Percentiles rank a stretch among this genome's conserved stretches.
phyloP scores from a whole-genome alignment of 1,140 invertebrate species.

The Cryptotermes secundus region DNA sequence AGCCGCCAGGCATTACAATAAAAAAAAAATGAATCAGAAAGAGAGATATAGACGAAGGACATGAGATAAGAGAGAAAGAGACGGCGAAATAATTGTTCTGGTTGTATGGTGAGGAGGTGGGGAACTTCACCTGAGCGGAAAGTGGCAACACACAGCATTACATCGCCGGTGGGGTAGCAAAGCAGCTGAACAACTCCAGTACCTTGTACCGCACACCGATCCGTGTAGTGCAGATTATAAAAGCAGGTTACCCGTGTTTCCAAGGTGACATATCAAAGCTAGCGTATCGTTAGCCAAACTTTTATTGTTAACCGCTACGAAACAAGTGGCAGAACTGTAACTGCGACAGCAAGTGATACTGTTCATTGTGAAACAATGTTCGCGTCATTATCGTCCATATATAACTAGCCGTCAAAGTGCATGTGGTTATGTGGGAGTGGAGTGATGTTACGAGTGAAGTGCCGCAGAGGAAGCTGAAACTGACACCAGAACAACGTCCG shows the following conservation, averaged over 20 bases:
- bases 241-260: neutral
- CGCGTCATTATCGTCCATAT: neutral
- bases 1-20: neutral
- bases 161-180: neutral
- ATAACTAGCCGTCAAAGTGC: neutral
- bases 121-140: neutral
- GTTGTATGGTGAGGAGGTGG: neutral
- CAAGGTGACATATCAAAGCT: neutral
- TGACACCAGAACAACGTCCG: neutral
- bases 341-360: neutral
- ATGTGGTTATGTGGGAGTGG: neutral
- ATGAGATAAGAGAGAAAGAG: neutral
- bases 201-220: no score
- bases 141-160: neutral
- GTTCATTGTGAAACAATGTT: neutral
- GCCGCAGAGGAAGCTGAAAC: neutral
- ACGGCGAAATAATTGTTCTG: neutral
- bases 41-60: neutral
- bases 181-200: neutral
- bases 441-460: neutral
- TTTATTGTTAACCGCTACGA: neutral
- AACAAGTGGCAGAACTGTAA: neutral
- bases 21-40: neutral
- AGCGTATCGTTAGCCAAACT: neutral
- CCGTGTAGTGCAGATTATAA: no score